Evolutionary conservation across 2,113 vertebrate genomes (phyloP).

Genomic region (Catharus fuscescens): DNA sequence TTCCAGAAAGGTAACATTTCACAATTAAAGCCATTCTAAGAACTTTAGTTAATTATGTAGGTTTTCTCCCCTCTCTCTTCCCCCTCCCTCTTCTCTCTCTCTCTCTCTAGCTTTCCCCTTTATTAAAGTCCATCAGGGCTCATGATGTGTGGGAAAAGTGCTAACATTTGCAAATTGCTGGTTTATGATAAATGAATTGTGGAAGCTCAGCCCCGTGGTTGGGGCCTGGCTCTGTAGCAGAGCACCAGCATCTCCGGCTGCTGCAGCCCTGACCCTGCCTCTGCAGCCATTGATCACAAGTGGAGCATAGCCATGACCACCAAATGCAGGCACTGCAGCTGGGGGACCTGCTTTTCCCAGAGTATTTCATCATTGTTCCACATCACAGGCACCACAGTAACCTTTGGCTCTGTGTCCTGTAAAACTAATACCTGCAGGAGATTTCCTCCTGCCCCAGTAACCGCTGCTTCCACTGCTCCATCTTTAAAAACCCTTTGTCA

Average conservation of each 20-base stretch:
- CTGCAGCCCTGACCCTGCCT: conserved; percentile 73
- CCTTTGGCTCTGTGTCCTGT: conserved; percentile 59
- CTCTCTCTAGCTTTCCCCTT: conserved; percentile 30
- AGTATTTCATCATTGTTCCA: conserved; percentile 76
- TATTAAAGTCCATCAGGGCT: conserved; percentile 72
- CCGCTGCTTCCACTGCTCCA: conserved; percentile 45
- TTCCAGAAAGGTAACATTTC: conserved; percentile 60
- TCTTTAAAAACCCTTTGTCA: conserved; percentile 27
- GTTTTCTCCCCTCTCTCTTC: neutral
- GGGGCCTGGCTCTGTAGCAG: conserved; percentile 62
- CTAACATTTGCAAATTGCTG: conserved; percentile 79
- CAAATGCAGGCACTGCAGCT: conserved; percentile 61
- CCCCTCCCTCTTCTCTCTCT: neutral
- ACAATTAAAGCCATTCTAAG: conserved; percentile 67
- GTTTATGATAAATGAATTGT: conserved; percentile 79
- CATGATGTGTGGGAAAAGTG: conserved; percentile 74
- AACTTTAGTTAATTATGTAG: conserved; percentile 67
- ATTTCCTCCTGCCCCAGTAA: conserved; percentile 65
- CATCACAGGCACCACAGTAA: conserved; percentile 46
- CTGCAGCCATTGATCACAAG: conserved; percentile 77
- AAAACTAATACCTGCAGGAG: conserved; percentile 76
- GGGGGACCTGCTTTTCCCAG: conserved; percentile 72
- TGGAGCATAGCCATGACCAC: conserved; percentile 73
- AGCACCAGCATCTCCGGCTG: conserved; percentile 69
- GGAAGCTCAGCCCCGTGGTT: conserved; percentile 72